A percentile compares a stretch with the other conserved stretches of the same genome.
Evolutionary conservation across 2,113 vertebrate species (phyloP).

Genomic region (Ursus arctos): DNA sequence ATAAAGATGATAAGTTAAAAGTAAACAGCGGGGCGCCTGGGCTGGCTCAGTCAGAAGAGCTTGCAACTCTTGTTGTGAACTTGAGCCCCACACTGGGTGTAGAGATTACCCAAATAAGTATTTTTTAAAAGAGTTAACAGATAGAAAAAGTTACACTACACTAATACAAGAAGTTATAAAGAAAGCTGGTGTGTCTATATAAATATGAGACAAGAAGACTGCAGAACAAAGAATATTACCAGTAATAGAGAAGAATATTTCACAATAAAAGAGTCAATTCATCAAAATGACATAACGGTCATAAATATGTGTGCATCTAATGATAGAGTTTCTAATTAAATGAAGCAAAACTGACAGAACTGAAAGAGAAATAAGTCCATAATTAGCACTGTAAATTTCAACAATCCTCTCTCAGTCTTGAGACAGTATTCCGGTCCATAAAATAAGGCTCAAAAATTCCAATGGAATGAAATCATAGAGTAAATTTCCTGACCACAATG

Average conservation of each 20-base stretch:
- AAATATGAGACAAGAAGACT: conserved; percentile 40
- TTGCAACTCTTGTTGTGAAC: background rate
- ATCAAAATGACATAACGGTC: conserved; percentile 28
- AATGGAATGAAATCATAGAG: background rate
- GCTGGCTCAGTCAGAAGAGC: background rate
- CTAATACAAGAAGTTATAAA: background rate
- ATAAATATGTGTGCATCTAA: background rate
- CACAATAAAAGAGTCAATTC: background rate
- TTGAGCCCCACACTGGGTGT: background rate
- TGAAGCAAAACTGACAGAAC: background rate
- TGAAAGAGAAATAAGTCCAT: background rate
- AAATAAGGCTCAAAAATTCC: conserved; percentile 27
- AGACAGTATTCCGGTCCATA: background rate
- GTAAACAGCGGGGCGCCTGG: background rate
- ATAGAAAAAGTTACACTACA: background rate
- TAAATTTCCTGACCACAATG: background rate
- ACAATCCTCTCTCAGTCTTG: background rate
- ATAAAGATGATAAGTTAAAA: conserved; percentile 22
- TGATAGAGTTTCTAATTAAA: conserved; percentile 8
- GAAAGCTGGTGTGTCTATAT: background rate
- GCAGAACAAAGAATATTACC: background rate
- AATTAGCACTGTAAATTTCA: background rate
- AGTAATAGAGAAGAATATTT: conserved; percentile 22
- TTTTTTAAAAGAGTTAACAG: background rate
- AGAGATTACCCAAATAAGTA: background rate